Evolutionary conservation across 1,140 invertebrate species (phyloP).

Genomic region (Trypoxylus dichotomus): DNA sequence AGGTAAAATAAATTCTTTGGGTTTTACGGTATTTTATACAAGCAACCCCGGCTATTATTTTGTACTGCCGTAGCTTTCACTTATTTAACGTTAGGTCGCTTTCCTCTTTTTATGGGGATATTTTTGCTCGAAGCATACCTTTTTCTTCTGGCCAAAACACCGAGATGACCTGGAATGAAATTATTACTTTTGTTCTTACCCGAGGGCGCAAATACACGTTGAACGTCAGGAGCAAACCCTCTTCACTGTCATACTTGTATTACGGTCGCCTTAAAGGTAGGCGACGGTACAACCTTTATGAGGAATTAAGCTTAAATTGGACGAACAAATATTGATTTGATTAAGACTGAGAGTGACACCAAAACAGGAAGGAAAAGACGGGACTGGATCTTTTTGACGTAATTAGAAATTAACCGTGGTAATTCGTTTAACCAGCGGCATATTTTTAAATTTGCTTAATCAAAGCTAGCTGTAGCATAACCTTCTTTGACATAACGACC

Average conservation of each 20-base stretch:
- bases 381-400: background rate
- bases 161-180: background rate
- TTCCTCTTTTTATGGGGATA: constrained; percentile 1
- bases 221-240: background rate
- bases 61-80: background rate
- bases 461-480: background rate
- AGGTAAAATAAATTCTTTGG: background rate
- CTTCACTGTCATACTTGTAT: constrained; percentile 8
- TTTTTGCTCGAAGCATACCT: background rate
- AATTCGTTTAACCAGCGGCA: background rate
- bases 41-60: background rate
- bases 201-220: background rate
- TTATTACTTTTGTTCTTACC: constrained; percentile 18
- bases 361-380: background rate
- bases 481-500: background rate
- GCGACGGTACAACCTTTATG: background rate
- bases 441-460: background rate
- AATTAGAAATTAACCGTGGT: background rate
- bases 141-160: background rate
- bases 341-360: background rate
- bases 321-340: constrained; percentile 10
- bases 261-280: background rate
- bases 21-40: background rate
- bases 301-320: background rate
- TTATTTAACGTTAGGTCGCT: constrained; percentile 1